Evolutionary conservation across 2,797 vertebrate species (phyloP), one percentile per base, ranked within the genome.

Genomic region (Sebastes melanostomus): DNA sequence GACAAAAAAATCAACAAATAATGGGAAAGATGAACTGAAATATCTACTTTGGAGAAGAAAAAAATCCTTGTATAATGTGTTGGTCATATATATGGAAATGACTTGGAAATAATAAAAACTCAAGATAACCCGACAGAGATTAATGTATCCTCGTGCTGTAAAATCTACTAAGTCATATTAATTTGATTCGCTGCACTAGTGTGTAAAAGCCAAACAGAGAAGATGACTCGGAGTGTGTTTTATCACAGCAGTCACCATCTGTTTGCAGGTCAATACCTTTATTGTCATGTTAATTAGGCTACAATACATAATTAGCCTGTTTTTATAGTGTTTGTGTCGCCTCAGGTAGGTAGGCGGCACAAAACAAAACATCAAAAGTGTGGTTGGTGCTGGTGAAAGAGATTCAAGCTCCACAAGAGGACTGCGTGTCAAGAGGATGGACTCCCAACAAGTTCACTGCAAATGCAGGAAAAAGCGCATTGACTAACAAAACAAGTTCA

Each of bases 261-360:
- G 59, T 77, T 72, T 72, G 24, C 32, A 63, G 25, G 76, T 66
- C 74, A 63, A 11, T 24, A 5, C 6, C 5, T 77, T 77, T 58
- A 61, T 29, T 73, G 74, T 72, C 55, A 81, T 36, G 54, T 34
- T 78, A 85, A 84, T 72, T 32, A 69, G 13, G 25, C 18, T 1
- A 52, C 32, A 42, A 30, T n/a, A 12, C 58, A 66, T 52, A 81
- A 81, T 71, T 50, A 54, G 10, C 66, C n/a, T 61, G 50, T 54
- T 69, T 77, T 62, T 18, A 46, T 4, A 24, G 46, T 12, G 38
- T 24, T 56, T 72, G 16, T 70, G 62, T 30, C 6, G 14, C 81
- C 69, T 77, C 46, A 65, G 65, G 75, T 74, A 42, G 60, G 24
- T 7, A 4, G 22, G 10, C 42, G 29, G 46, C 34, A 1, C 14